Evolutionary conservation across 1,140 invertebrate species (phyloP).

Genomic region (Hydropsyche tenuis): DNA sequence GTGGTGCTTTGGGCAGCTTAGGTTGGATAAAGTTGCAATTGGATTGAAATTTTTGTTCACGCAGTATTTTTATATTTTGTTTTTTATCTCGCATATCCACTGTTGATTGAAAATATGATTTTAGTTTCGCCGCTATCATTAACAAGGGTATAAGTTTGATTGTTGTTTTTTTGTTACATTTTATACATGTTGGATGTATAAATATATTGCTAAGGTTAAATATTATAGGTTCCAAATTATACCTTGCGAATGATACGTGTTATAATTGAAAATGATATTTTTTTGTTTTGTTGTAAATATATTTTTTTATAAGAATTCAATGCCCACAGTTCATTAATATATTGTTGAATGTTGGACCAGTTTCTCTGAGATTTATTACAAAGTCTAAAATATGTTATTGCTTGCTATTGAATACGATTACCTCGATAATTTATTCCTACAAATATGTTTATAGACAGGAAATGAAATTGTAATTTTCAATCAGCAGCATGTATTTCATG

Average conservation of each 20-base stretch:
- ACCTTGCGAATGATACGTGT: constrained; percentile 6
- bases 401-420: constrained; percentile 30
- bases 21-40: constrained; percentile 30
- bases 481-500: constrained; percentile 30
- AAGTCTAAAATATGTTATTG: constrained; percentile 36
- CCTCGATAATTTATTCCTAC: constrained; percentile 23
- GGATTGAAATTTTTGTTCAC: background rate
- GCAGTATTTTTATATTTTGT: background rate
- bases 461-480: constrained; percentile 34
- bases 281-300: constrained; percentile 16
- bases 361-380: constrained; percentile 31
- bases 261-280: constrained; percentile 18
- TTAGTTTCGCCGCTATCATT: constrained; percentile 11
- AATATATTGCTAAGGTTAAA: background rate
- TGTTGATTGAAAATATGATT: constrained; percentile 38
- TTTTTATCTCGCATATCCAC: background rate
- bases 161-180: constrained; percentile 16
- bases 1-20: constrained; percentile 34
- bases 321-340: constrained; percentile 1
- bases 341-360: constrained; percentile 30
- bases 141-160: constrained; percentile 1
- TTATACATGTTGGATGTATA: constrained; percentile 10
- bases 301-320: constrained; percentile 6
- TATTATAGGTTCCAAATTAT: constrained; percentile 4
- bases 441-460: constrained; percentile 22